A percentile compares a stretch with the other conserved stretches of the same genome.
phyloP scores from a whole-genome alignment of 2,113 vertebrate genomes.

The Labrus mixtus region DNA sequence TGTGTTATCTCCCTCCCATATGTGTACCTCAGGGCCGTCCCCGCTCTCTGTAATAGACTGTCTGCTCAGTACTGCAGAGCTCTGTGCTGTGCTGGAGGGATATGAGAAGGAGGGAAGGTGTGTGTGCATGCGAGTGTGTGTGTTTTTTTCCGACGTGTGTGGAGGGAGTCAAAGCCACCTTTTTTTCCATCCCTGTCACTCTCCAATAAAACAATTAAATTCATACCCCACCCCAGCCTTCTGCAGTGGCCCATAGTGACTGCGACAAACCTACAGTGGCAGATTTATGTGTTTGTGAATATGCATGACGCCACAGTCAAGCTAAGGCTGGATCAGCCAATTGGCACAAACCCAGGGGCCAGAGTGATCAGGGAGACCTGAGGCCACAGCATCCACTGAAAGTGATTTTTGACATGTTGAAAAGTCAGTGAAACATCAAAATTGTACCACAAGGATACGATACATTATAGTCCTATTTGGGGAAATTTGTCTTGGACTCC shows the following conservation, averaged over 20 bases:
- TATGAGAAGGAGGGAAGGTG: constrained; percentile 73
- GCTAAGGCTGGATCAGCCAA: not conserved
- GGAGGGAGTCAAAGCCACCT: constrained; percentile 18
- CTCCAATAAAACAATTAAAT: constrained; percentile 83
- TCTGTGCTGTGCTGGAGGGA: constrained; percentile 79
- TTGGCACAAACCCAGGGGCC: not conserved
- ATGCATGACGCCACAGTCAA: constrained; percentile 29
- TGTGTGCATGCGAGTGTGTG: not conserved
- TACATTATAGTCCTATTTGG: no score
- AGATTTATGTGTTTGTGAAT: constrained; percentile 34
- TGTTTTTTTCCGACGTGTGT: constrained; percentile 14
- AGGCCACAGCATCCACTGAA: not conserved
- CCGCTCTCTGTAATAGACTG: constrained; percentile 87
- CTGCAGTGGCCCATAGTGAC: constrained; percentile 69
- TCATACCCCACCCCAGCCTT: constrained; percentile 31
- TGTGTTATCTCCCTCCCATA: constrained; percentile 88
- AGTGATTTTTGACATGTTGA: not conserved
- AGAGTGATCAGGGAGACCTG: not conserved
- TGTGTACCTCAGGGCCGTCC: constrained; percentile 88
- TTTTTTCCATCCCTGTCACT: constrained; percentile 75
- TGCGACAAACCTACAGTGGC: constrained; percentile 45
- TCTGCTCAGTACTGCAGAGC: constrained; percentile 72
- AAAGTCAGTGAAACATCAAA: not conserved
- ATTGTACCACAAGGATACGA: not conserved
- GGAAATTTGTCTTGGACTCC: no score